These are phyloP conservation scores for Gymnoscopelus braueri DNA, from an alignment of 2,797 vertebrate genomes.

Conservation along the genomic window DNA sequence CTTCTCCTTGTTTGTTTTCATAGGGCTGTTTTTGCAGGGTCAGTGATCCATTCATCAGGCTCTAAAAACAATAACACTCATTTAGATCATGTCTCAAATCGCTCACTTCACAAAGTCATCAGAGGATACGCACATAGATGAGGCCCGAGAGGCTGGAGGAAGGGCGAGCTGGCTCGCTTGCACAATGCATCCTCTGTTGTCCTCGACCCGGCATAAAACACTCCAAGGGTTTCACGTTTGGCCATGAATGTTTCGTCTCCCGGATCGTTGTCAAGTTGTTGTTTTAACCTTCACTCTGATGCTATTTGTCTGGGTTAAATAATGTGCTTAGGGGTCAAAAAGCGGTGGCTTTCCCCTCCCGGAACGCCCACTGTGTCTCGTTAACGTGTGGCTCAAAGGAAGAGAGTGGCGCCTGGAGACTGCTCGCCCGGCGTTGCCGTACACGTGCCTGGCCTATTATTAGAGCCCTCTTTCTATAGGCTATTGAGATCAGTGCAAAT, in stretches of 20 bases:
- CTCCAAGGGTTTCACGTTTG: conserved; percentile 23
- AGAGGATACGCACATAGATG: conserved; percentile 12
- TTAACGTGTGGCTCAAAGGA: conserved; percentile 43
- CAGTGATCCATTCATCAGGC: conserved; percentile 27
- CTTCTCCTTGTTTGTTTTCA: conserved; percentile 32
- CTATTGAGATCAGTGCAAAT: conserved; percentile 11
- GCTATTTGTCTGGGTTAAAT: conserved; percentile 64
- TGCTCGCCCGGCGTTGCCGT: conserved; percentile 13
- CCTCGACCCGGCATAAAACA: conserved; percentile 54
- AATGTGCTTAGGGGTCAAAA: conserved; percentile 53
- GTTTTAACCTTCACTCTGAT: conserved; percentile 66
- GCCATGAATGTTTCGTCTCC: conserved; percentile 30
- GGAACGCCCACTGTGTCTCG: conserved; percentile 18
- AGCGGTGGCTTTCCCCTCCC: conserved; percentile 49
- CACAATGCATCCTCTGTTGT: conserved; percentile 51
- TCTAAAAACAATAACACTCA: conserved; percentile 25
- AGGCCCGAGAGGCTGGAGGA: conserved; percentile 31
- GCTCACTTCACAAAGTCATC: conserved; percentile 1
- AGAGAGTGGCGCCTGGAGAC: conserved; percentile 44
- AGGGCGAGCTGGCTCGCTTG: conserved; percentile 24
- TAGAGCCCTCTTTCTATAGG: conserved; percentile 24
- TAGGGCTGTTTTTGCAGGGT: conserved; percentile 19
- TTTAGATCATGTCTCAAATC: conserved; percentile 17
- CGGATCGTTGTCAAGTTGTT: conserved; percentile 54
- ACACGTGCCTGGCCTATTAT: conserved; percentile 34